Evolutionary conservation across 1,140 invertebrate genomes (phyloP), one percentile per base, ranked within the genome.

Genomic region (Trichonephila inaurata): DNA sequence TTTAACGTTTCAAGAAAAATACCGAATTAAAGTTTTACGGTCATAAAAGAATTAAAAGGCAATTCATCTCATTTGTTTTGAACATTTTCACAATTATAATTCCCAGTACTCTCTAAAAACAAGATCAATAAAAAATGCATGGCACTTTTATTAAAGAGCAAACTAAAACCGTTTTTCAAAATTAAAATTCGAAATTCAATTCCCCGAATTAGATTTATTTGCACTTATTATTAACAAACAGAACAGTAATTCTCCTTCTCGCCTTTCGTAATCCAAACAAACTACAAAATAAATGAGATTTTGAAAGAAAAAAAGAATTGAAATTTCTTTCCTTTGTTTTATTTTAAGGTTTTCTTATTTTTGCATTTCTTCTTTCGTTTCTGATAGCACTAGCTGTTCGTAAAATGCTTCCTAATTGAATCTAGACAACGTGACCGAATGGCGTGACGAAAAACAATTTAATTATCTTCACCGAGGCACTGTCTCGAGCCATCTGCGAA

Each of bases 361-460:
- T 24, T 28, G 21, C 14, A 10, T 69, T 69, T 24, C 7, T 28
- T 24, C 66, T 40, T 69, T 69, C 7, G 66, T 69, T 12, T 69
- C n/a, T 69, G 66, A 69, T 69, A 69, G 66, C 10, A 69, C 7
- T 24, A 69, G 66, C 66, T 28, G 66, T 69, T 69, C n/a, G 24
- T 69, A 69, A 69, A 69, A 69, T 69, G 12, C 10, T 28, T 2
- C 24, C 66, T 69, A 69, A 69, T 69, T 69, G 66, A 69, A 69
- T 69, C 66, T n/a, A 24, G 66, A n/a, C 66, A 14, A n/a, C n/a
- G 66, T 69, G 66, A 69, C 66, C 66, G 66, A 28, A 28, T 69
- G n/a, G 66, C 66, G 66, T 69, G 66, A 69, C 66, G n/a, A 69
- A 69, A 69, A 69, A 28, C 66, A 69, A 69, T 69, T 69, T 69